phyloP scores from a whole-genome alignment of 2,888 invertebrate species.

The Leptinotarsa juncta region DNA sequence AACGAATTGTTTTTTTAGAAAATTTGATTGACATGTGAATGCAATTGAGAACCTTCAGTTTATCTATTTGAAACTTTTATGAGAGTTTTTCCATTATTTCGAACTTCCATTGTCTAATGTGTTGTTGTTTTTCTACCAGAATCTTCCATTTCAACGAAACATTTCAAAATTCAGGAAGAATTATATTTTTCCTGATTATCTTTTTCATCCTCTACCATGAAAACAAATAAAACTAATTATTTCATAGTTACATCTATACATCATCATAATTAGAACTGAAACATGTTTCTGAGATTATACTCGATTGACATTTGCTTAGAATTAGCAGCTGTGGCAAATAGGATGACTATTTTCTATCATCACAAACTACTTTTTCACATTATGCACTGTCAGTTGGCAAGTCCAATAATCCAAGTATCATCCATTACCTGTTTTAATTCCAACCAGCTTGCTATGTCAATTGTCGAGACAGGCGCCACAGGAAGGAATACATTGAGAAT shows the following conservation, averaged over 20 bases:
- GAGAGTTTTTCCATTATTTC: too few relatives aligned
- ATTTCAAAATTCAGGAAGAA: too few relatives aligned
- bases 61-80: too few relatives aligned
- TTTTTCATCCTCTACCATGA: neutral
- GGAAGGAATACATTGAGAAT: conserved; percentile 19
- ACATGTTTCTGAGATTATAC: neutral
- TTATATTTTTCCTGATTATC: too few relatives aligned
- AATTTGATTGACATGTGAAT: too few relatives aligned
- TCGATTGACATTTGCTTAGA: neutral
- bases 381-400: conserved; percentile 3
- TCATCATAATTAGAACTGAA: neutral
- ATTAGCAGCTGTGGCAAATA: conserved; percentile 2
- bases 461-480: conserved; percentile 17
- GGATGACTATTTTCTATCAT: conserved; percentile 3
- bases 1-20: too few relatives aligned
- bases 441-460: conserved; percentile 5
- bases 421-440: conserved; percentile 1
- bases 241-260: neutral
- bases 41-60: too few relatives aligned
- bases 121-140: too few relatives aligned
- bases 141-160: too few relatives aligned
- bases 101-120: too few relatives aligned
- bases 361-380: neutral
- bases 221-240: neutral
- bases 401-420: conserved; percentile 16